Conservation (phyloP, 2,888 invertebrate species). For the Labia minor region DNA sequence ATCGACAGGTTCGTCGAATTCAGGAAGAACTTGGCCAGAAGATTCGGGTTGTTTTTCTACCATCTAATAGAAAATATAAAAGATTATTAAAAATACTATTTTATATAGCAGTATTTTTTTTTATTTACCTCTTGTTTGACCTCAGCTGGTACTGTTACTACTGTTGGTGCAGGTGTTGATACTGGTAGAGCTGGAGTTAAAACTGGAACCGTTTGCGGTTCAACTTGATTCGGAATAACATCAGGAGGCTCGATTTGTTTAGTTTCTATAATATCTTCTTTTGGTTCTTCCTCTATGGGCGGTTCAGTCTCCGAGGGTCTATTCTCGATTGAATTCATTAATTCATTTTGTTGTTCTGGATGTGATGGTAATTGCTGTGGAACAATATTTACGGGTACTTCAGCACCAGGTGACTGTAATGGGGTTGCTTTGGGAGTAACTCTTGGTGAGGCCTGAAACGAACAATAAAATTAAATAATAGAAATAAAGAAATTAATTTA, state of each 20-base stretch:
- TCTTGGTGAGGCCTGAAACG: slow-evolving; percentile 36
- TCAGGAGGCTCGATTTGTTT: neutral
- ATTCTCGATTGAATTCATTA: no score
- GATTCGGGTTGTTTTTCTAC: slow-evolving; percentile 17
- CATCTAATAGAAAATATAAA: slow-evolving; percentile 5
- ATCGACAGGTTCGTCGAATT: slow-evolving; percentile 21
- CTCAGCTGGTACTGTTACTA: neutral
- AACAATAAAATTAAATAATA: no score
- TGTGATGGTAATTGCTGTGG: slow-evolving; percentile 21
- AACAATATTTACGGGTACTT: slow-evolving; percentile 33
- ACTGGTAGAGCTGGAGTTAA: slow-evolving; percentile 8
- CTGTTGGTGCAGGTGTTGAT: neutral
- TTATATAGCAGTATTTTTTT: neutral
- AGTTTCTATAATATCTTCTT: slow-evolving; percentile 15
- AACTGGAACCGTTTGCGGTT: slow-evolving; percentile 8
- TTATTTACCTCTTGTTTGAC: slow-evolving; percentile 13
- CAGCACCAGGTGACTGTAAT: slow-evolving; percentile 44
- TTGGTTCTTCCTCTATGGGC: slow-evolving; percentile 14
- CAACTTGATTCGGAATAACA: neutral
- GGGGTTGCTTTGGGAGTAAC: slow-evolving; percentile 43
- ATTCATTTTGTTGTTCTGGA: neutral
- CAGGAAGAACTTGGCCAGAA: slow-evolving; percentile 15
- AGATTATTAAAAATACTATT: neutral
- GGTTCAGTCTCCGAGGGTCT: neutral
- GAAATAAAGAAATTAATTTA: neutral